These are phyloP conservation scores for Argynnis bischoffii DNA, from an alignment of 2,888 invertebrate species.

Conservation along the genomic window DNA sequence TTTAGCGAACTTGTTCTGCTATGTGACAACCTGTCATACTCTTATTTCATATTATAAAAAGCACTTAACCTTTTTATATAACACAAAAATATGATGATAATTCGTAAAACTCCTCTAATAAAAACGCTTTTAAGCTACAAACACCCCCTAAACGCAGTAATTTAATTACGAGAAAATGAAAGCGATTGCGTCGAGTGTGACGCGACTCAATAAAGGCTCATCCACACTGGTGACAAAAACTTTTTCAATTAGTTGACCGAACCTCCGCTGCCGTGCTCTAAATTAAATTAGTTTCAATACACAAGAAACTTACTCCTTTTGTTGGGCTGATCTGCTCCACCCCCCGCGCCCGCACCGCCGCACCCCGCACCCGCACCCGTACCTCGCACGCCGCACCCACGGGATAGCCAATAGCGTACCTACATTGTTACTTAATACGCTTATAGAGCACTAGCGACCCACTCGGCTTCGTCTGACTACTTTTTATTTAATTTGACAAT, in stretches of 20 bases:
- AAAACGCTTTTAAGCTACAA: conserved; percentile 30
- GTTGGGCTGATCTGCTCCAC: conserved; percentile 19
- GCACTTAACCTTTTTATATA: too few species aligned
- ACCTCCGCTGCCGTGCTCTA: conserved; percentile 43
- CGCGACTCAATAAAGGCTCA: conserved; percentile 44
- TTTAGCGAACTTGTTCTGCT: too few species aligned
- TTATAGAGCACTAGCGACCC: background rate
- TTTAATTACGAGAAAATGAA: conserved; percentile 23
- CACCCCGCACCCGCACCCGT: background rate
- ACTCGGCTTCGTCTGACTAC: too few species aligned
- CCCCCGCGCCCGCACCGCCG: background rate
- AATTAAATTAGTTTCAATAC: conserved; percentile 71
- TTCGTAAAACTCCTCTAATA: conserved; percentile 8
- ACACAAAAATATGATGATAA: background rate
- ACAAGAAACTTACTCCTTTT: conserved; percentile 40
- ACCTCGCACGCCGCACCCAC: too few species aligned
- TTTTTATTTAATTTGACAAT: too few species aligned
- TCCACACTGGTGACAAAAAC: conserved; percentile 55
- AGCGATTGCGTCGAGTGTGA: conserved; percentile 30
- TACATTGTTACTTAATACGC: conserved; percentile 22
- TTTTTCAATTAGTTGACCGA: conserved; percentile 75
- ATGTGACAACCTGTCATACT: background rate
- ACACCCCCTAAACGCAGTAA: conserved; percentile 14
- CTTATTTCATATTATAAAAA: too few species aligned
- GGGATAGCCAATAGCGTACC: background rate